These are phyloP conservation scores for Anneissia japonica DNA, from an alignment of 35 echinoderm and acorn worm species.

Conservation along the genomic window DNA sequence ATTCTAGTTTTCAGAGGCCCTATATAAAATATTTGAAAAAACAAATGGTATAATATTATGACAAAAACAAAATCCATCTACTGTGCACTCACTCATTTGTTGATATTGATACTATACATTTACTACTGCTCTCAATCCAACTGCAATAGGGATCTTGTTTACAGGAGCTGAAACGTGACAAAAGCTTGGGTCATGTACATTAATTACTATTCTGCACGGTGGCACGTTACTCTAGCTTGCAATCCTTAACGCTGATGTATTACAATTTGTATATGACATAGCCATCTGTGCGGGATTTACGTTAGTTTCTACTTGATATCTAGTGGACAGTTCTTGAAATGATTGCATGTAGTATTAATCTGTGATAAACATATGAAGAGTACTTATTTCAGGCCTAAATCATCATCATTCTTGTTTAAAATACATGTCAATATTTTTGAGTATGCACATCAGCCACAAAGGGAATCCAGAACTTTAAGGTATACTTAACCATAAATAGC, in stretches of 20 bases:
- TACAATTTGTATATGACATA: not conserved
- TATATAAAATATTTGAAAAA: no score
- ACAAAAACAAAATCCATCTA: not conserved
- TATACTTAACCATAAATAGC: no score
- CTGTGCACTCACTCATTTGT: not conserved
- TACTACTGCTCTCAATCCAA: constrained; percentile 50
- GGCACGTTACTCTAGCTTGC: not conserved
- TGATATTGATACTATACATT: constrained; percentile 6
- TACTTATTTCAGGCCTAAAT: no score
- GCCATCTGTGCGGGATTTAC: not conserved
- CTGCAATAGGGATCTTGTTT: constrained; percentile 87
- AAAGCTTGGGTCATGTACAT: not conserved
- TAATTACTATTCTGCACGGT: not conserved
- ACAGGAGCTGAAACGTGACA: constrained; percentile 56
- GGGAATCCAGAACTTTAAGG: no score
- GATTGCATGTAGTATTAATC: no score
- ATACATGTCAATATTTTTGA: no score
- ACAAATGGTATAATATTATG: no score
- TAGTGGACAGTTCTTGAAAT: no score
- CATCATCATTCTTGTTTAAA: no score
- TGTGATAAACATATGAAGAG: no score
- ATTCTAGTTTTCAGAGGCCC: no score
- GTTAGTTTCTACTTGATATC: not conserved
- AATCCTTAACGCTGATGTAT: not conserved
- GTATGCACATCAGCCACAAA: no score